Conservation (phyloP, 2,888 invertebrate genomes). For the Mythimna ferrago region DNA sequence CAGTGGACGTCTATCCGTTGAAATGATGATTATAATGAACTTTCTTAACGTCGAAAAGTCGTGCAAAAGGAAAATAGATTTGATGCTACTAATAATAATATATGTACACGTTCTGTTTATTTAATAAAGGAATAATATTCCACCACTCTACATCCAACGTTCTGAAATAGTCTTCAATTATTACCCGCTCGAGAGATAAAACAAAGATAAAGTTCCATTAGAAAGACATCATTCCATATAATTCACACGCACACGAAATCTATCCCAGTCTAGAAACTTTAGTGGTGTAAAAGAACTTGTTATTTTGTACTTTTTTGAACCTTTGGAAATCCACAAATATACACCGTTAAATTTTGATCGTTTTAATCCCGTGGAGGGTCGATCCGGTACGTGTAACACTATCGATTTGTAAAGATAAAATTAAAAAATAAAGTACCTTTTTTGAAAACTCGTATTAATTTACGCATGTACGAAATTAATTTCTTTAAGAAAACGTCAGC, state of each 20-base stretch:
- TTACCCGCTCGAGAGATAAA: conserved; percentile 7
- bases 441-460: no score
- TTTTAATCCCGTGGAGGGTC: no score
- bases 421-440: no score
- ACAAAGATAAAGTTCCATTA: conserved; percentile 20
- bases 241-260: conserved; percentile 16
- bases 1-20: no score
- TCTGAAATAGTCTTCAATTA: conserved; percentile 22
- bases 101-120: background rate
- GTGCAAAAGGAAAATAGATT: background rate
- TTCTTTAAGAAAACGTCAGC: no score
- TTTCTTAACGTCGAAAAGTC: background rate
- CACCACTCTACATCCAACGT: background rate
- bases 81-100: background rate
- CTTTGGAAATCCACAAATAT: no score
- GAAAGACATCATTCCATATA: conserved; percentile 20
- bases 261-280: background rate
- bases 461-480: no score
- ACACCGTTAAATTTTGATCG: no score
- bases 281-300: background rate
- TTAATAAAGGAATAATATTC: conserved; percentile 1
- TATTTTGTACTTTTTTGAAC: background rate
- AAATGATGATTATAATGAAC: no score
- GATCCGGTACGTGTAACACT: no score
- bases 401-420: no score